Evolutionary conservation across 2,113 vertebrate genomes (phyloP).

Genomic region (Apteryx owenii): DNA sequence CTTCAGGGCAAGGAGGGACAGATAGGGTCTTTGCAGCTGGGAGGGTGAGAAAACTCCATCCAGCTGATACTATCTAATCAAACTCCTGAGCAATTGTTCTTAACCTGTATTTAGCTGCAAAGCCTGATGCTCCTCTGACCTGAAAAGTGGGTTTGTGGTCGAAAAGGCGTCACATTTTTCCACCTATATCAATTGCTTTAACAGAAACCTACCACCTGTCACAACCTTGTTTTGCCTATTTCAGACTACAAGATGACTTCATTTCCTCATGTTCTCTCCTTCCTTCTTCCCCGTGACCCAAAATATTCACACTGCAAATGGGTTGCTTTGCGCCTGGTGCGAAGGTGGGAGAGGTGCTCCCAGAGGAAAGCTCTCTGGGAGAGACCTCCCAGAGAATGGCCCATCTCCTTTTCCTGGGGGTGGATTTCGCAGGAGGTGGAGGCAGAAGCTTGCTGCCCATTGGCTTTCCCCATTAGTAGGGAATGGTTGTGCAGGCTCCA

Average conservation of each 20-base stretch:
- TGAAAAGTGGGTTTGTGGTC: not conserved
- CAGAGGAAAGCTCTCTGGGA: not conserved
- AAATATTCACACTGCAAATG: not conserved
- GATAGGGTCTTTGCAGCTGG: not conserved
- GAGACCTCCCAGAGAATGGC: not conserved
- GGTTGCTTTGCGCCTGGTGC: not conserved
- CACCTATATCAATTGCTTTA: not conserved
- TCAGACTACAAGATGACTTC: not conserved
- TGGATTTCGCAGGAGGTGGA: not conserved
- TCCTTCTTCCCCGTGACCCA: not conserved
- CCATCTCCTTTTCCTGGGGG: not conserved
- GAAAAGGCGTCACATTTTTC: not conserved
- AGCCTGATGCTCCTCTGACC: not conserved
- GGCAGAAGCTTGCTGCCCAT: not conserved
- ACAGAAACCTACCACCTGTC: not conserved
- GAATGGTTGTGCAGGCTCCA: not conserved
- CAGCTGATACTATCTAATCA: not conserved
- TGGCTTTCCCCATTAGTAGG: not conserved
- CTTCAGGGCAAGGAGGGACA: not conserved
- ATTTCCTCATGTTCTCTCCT: rapidly evolving
- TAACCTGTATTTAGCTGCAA: not conserved
- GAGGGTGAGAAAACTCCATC: not conserved
- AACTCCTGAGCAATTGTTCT: not conserved
- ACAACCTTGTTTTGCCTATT: not conserved
- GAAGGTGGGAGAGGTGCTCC: not conserved